Evolutionary conservation across 2,888 invertebrate species (phyloP).

Genomic region (Apotomis capreana): DNA sequence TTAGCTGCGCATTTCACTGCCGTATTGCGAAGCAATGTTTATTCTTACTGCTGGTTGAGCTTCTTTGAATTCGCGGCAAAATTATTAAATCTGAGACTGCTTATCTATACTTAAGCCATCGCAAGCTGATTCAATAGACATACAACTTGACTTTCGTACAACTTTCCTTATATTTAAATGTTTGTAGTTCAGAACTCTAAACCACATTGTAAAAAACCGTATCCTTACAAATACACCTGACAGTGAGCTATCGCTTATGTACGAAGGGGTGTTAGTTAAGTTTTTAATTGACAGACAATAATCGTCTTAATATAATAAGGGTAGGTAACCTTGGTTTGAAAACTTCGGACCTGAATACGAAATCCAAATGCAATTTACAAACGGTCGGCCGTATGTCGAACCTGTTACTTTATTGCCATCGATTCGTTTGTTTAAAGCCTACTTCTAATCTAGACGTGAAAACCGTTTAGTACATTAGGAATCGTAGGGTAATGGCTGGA

Average conservation of each 20-base stretch:
- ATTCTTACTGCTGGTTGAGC: constrained; percentile 9
- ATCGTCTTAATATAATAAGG: not conserved
- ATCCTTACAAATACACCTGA: constrained; percentile 3
- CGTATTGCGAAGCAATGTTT: constrained; percentile 1
- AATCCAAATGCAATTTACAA: not conserved
- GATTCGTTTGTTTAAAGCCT: not conserved
- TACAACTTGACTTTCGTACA: constrained; percentile 8
- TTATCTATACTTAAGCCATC: not conserved
- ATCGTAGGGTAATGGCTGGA: constrained; percentile 7
- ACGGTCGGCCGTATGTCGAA: not conserved
- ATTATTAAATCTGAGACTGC: constrained; percentile 2
- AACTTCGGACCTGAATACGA: not conserved
- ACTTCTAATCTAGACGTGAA: not conserved
- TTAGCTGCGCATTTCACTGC: constrained; percentile 30
- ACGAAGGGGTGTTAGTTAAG: constrained; percentile 8
- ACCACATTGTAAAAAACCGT: constrained; percentile 1
- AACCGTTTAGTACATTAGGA: not conserved
- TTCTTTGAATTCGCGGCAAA: constrained; percentile 21
- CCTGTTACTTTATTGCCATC: not conserved
- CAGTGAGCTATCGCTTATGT: constrained; percentile 9
- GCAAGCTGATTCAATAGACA: not conserved
- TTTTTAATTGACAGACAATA: constrained; percentile 25
- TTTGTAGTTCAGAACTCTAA: constrained; percentile 2
- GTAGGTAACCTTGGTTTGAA: not conserved
- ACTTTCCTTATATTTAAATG: constrained; percentile 1